phyloP scores from a whole-genome alignment of 2,888 invertebrate species.

The Eledona agricola region DNA sequence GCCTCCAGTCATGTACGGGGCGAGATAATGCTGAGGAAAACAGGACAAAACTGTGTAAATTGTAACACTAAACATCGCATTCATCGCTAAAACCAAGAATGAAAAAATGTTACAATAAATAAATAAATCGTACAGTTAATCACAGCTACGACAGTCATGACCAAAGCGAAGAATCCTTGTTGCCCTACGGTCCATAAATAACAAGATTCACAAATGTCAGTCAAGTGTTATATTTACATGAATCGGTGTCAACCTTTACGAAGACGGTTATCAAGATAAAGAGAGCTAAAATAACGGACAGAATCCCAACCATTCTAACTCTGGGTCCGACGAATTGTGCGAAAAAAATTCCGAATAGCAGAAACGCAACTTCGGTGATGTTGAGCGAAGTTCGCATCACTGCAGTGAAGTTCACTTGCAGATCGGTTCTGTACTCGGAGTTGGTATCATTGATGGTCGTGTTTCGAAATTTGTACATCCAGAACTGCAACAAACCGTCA shows the following conservation, averaged over 20 bases:
- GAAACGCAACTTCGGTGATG: slow-evolving; percentile 13
- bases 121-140: slow-evolving; percentile 7
- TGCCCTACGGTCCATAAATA: slow-evolving; percentile 14
- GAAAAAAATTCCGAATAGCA: slow-evolving; percentile 1
- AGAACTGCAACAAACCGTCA: slow-evolving; percentile 10
- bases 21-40: slow-evolving; percentile 21
- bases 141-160: slow-evolving; percentile 6
- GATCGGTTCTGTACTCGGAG: slow-evolving; percentile 10
- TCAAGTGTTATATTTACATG: slow-evolving; percentile 28
- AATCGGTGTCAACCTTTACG: slow-evolving; percentile 36
- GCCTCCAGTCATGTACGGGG: slow-evolving; percentile 11
- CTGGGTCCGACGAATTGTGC: slow-evolving; percentile 2
- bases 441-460: slow-evolving; percentile 5
- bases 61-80: slow-evolving; percentile 18
- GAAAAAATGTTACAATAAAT: neutral
- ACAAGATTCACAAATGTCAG: neutral
- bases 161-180: slow-evolving; percentile 13
- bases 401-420: slow-evolving; percentile 15
- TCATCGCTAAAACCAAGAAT: slow-evolving; percentile 17
- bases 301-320: slow-evolving; percentile 11
- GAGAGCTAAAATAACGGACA: slow-evolving; percentile 5
- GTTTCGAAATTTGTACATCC: slow-evolving; percentile 32
- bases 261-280: slow-evolving; percentile 27
- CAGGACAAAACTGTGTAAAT: slow-evolving; percentile 7
- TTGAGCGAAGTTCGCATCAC: slow-evolving; percentile 6